Conservation (phyloP, 1,140 invertebrate genomes). For the Penaeus indicus region DNA sequence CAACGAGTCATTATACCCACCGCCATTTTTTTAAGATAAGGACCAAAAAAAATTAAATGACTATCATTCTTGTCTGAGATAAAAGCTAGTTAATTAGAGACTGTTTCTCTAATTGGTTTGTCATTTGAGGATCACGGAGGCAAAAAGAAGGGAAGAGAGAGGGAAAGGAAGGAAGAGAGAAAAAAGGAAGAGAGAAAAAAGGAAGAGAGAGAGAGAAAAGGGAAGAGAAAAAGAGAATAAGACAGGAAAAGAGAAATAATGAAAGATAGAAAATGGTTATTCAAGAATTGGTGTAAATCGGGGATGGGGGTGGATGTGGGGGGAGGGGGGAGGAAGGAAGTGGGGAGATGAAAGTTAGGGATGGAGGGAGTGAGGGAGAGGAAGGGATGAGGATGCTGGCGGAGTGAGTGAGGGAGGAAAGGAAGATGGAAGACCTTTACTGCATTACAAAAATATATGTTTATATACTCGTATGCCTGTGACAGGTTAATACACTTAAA, state of each 20-base stretch:
- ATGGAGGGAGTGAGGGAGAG: background rate
- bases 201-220: background rate
- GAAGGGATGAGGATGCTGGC: background rate
- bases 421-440: background rate
- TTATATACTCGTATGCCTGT: no score
- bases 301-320: background rate
- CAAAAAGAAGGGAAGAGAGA: background rate
- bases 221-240: background rate
- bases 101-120: no score
- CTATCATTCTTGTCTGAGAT: no score
- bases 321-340: background rate
- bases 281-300: background rate
- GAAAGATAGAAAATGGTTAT: no score
- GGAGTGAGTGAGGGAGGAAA: background rate
- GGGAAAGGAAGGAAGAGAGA: constrained; percentile 1
- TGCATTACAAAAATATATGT: no score
- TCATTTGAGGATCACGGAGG: no score
- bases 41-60: no score
- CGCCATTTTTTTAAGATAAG: no score
- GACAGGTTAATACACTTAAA: no score
- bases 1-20: no score
- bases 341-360: background rate
- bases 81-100: no score
- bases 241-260: no score
- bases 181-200: background rate